Evolutionary conservation across 2,797 vertebrate species (phyloP).

Genomic region (Chelmon rostratus): DNA sequence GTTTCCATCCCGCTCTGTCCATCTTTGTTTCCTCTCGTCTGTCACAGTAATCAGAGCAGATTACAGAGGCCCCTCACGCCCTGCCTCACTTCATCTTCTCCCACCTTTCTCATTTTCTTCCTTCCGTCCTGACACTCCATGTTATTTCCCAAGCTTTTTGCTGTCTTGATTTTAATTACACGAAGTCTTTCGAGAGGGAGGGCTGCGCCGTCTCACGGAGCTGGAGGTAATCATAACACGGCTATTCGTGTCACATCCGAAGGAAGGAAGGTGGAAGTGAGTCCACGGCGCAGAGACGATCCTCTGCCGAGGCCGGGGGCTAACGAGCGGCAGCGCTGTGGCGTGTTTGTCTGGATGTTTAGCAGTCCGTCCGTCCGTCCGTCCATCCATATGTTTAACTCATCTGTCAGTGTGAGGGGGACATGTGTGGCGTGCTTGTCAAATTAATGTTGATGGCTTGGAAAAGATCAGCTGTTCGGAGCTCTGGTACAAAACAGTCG

Average conservation of each 20-base stretch:
- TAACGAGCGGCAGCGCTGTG: slow-evolving; percentile 60
- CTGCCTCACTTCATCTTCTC: slow-evolving; percentile 44
- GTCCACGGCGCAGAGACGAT: slow-evolving; percentile 83
- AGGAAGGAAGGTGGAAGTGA: slow-evolving; percentile 82
- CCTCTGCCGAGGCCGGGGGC: slow-evolving; percentile 49
- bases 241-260: slow-evolving; percentile 88
- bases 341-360: slow-evolving; percentile 43
- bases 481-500: neutral
- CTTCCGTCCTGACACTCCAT: slow-evolving; percentile 41
- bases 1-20: slow-evolving; percentile 7
- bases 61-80: slow-evolving; percentile 40
- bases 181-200: slow-evolving; percentile 77
- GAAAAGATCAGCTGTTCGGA: neutral
- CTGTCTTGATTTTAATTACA: slow-evolving; percentile 88
- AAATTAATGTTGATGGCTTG: neutral
- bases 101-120: slow-evolving; percentile 32
- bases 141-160: slow-evolving; percentile 64
- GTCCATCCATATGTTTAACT: slow-evolving; percentile 31
- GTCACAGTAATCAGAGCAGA: slow-evolving; percentile 39
- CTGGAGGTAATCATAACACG: slow-evolving; percentile 86
- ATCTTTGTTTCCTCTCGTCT: slow-evolving; percentile 19
- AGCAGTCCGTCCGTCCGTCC: slow-evolving; percentile 28
- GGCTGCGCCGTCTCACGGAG: slow-evolving; percentile 74
- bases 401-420: slow-evolving; percentile 22
- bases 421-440: neutral